Conservation (phyloP, 2,113 vertebrate genomes). For the Cephalopholis sonnerati region DNA sequence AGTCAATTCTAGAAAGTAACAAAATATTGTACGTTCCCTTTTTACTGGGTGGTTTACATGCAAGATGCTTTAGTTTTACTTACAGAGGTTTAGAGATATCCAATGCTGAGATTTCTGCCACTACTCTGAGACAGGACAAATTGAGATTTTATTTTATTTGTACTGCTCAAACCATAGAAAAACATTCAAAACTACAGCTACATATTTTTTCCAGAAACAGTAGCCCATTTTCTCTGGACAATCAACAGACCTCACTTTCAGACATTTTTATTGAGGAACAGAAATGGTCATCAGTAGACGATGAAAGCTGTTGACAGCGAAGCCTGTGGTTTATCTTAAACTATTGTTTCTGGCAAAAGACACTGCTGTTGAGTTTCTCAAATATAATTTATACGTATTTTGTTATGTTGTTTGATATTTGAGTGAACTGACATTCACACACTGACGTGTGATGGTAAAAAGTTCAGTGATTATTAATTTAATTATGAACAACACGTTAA, state of each 20-base stretch:
- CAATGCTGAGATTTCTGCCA: too few species aligned
- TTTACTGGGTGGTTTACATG: too few species aligned
- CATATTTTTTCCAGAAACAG: not conserved
- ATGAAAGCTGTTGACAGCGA: not conserved
- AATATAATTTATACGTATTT: not conserved
- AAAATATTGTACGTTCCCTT: too few species aligned
- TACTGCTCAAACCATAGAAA: too few species aligned
- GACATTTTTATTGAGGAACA: not conserved
- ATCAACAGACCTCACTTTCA: not conserved
- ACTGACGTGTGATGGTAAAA: not conserved
- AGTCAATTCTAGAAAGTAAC: too few species aligned
- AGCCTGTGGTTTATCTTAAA: not conserved
- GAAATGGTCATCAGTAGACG: not conserved
- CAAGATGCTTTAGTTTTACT: too few species aligned
- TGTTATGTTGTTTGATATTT: not conserved
- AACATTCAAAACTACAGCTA: too few species aligned
- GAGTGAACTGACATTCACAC: too few species aligned
- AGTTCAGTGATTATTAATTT: not conserved
- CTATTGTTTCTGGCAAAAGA: not conserved
- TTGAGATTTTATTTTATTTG: too few species aligned
- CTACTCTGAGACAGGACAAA: too few species aligned
- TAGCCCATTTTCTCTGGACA: not conserved
- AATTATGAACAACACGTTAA: not conserved
- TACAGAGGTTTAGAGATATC: too few species aligned
- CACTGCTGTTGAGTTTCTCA: not conserved